Conservation (phyloP, 2,888 invertebrate species). For the Morpho helenor region DNA sequence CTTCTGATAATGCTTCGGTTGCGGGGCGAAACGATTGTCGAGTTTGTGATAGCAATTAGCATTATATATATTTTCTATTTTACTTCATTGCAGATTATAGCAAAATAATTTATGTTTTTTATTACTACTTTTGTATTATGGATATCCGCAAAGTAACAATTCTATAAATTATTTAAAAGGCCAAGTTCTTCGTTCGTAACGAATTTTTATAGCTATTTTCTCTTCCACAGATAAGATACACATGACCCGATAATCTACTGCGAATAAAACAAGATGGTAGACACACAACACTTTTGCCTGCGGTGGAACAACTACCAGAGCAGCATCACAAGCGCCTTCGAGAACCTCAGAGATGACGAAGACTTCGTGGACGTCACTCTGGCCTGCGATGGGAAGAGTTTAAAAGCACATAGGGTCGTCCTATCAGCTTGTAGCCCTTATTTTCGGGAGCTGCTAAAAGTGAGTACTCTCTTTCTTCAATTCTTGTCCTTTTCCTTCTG, state of each 20-base stretch:
- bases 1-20: too few species aligned
- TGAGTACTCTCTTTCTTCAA: slow-evolving; percentile 50
- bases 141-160: too few species aligned
- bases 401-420: slow-evolving; percentile 94
- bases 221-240: slow-evolving; percentile 43
- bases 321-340: slow-evolving; percentile 95
- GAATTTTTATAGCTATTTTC: background rate
- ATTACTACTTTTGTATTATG: too few species aligned
- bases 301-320: slow-evolving; percentile 98
- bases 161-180: too few species aligned
- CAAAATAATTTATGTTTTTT: too few species aligned
- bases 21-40: too few species aligned
- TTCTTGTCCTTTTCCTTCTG: too few species aligned
- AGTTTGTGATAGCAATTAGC: too few species aligned
- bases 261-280: slow-evolving; percentile 86
- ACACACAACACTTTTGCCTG: slow-evolving; percentile 96
- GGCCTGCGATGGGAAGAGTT: slow-evolving; percentile 93
- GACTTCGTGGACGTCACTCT: slow-evolving; percentile 96
- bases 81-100: too few species aligned
- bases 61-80: too few species aligned
- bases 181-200: too few species aligned
- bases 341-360: slow-evolving; percentile 94
- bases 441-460: slow-evolving; percentile 93
- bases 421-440: slow-evolving; percentile 95
- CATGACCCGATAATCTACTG: slow-evolving; percentile 54